Evolutionary conservation across 2,888 invertebrate species (phyloP).

Genomic region (Agapostemon virescens): DNA sequence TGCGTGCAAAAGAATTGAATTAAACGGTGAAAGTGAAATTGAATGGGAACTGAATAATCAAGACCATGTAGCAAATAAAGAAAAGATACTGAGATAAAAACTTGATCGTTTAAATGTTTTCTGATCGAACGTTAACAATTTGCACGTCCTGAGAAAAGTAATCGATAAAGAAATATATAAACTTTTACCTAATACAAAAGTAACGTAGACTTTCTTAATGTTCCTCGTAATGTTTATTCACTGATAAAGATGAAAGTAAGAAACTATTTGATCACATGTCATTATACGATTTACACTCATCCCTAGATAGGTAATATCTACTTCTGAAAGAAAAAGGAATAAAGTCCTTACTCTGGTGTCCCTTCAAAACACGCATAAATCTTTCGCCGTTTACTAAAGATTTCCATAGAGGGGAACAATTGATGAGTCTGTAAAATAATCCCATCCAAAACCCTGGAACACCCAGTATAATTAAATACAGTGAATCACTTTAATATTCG

Average conservation of each 20-base stretch:
- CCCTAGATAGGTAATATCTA: background rate
- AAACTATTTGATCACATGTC: background rate
- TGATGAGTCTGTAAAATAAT: too few species aligned
- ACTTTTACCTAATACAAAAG: background rate
- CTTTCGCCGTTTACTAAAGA: too few species aligned
- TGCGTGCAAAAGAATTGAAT: background rate
- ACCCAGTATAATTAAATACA: too few species aligned
- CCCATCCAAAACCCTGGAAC: too few species aligned
- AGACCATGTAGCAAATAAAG: background rate
- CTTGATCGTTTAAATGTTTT: background rate
- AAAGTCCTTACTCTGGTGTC: too few species aligned
- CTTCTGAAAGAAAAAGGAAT: slow-evolving; percentile 3
- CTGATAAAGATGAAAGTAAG: background rate
- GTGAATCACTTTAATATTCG: too few species aligned
- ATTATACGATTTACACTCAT: background rate
- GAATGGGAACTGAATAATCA: background rate
- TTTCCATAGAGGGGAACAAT: too few species aligned
- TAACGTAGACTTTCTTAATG: background rate
- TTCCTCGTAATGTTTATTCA: background rate
- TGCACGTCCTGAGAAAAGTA: background rate
- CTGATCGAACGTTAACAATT: background rate
- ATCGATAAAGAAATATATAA: background rate
- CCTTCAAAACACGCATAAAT: too few species aligned
- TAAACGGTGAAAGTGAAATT: background rate
- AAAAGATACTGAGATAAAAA: background rate